Base-by-base conservation (phyloP, 2,113 vertebrate species). In the Genyomyrus donnyi region DNA sequence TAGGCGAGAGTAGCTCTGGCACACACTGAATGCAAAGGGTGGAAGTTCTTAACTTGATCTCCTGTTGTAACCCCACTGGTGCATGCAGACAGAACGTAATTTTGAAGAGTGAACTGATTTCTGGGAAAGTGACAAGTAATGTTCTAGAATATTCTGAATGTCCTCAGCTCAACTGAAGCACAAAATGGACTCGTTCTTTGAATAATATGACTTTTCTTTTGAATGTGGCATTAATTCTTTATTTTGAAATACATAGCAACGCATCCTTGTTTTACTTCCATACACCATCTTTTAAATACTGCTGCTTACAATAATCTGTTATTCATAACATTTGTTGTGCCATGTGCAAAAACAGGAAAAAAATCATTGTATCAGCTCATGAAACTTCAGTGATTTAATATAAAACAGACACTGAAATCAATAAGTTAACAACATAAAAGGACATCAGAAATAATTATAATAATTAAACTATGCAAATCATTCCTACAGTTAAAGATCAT, bases 31-130 rank as follows among this genome's bases (percentile, higher is more conserved):
- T 89, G 85, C 90, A 50, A 45, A 85, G 9, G 80, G 90, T 89
- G 89, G 77, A 84, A 52, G 56, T 48, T 53, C 89, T 66, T 46
- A 93, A 93, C 89, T 89, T 17, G 48, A 93, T 91, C 90, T 49
- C 52, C 83, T 58, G 45, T 88, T 89, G 88, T 89, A 52, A 90
- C 91, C 85, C 88, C 49, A 89, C 27, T 89, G 77, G 89, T 85
- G 91, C 88, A 87, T 89, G 80, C 88, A 52, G 39, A 80, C 46
- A 87, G 90, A 92, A 90, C 42, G 87, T n/a, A 85, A 66, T 58
- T 89, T 91, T 50, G 52, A 58, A 50, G 35, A 62, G 53, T 45
- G 48, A 39, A 77, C 62, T 70, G 13, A 24, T 89, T 74, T 56
- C 74, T 35, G 89, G 89, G 50, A 50, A 86, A 19, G 13, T 84